Conservation (phyloP, 2,797 vertebrate species). For the Melanogrammus aeglefinus region DNA sequence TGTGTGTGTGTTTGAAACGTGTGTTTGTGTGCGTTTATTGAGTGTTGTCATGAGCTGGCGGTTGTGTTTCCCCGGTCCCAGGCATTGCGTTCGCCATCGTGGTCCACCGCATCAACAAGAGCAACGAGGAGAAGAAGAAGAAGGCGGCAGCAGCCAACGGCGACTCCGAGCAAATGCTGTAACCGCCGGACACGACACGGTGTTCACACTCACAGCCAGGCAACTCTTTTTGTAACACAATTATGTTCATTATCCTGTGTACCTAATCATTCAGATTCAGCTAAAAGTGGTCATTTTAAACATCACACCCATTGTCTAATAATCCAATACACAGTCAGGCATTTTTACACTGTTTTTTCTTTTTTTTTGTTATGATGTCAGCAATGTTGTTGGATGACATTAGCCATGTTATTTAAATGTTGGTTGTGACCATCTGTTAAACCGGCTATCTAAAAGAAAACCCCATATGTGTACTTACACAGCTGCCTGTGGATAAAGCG, state of each 20-base stretch:
- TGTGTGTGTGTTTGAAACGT: background rate
- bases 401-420: constrained; percentile 3
- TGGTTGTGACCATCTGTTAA: background rate
- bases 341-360: background rate
- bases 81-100: constrained; percentile 58
- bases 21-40: background rate
- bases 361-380: background rate
- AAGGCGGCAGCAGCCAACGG: constrained; percentile 13
- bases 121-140: constrained; percentile 34
- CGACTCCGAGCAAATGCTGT: constrained; percentile 55
- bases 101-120: constrained; percentile 52
- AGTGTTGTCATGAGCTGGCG: background rate
- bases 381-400: background rate
- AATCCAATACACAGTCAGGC: background rate
- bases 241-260: background rate
- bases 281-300: background rate
- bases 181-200: constrained; percentile 16
- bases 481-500: background rate
- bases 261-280: background rate
- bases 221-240: background rate
- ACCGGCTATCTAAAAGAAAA: background rate
- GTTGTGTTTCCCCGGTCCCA: constrained; percentile 37
- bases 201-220: background rate
- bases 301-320: background rate
- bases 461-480: background rate